Base-by-base conservation (phyloP, 2,113 vertebrate species). In the Pardalotus punctatus region DNA sequence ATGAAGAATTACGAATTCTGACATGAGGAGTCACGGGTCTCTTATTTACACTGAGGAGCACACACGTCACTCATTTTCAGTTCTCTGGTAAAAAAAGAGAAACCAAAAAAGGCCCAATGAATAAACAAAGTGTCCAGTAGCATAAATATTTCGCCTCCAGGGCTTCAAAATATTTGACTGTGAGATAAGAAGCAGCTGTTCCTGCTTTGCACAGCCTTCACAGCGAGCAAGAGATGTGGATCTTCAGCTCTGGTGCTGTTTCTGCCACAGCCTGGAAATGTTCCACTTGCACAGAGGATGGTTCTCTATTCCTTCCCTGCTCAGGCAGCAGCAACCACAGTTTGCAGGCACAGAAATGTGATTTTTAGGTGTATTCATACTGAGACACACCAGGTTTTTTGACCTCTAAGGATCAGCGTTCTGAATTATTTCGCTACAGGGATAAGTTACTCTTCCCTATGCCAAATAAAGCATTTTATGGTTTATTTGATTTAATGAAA, bases 51-150 rank as follows among this genome's bases (percentile, higher is more conserved):
- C 40, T 74, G 62, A 81, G 65, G 47, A 78, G 43, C 53, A 13
- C 13, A 70, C 28, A 62, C 11, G 2, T 64, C 65, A 60, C 73
- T 95, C 85, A 84, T 47, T 74, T 69, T 42, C 57, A 67, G 64
- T 17, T 96, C 54, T 79, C 88, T 58, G 42, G n/a, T 42, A 7
- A 29, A 28, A 65, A 90, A 58, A 56, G 33, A 60, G 18, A 27
- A 87, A 95, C 36, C 5, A 69, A 27, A 85, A 71, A 81, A 57
- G 45, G 25, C 60, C 65, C 54, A 72, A 35, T 90, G 88, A 81
- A 71, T 94, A 97, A 97, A 97, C 96, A 94, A 96, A 95, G 48
- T 90, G 36, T 86, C 93, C 82, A 58, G 88, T 91, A 96, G 90
- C 89, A 90, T 88, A 94, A 95, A 93, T 81, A 97, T 88, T 72